Percentiles rank a stretch among this genome's conserved stretches.
phyloP scores from a whole-genome alignment of 2,797 vertebrate species.

The Phalanger gymnotis region DNA sequence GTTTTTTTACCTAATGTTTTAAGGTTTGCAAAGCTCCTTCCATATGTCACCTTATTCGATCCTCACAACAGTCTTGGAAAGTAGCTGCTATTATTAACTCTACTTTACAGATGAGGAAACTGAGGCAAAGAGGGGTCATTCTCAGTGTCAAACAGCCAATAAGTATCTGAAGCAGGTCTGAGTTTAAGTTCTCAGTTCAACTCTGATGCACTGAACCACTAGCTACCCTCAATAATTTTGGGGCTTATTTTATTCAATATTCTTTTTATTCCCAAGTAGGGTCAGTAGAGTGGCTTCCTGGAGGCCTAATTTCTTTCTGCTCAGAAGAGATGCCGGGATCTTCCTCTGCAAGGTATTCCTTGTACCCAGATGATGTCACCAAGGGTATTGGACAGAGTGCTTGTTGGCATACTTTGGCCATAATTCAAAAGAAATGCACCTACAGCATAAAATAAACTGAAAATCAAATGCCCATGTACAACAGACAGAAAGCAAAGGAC shows the following conservation, averaged over 20 bases:
- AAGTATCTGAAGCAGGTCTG: not conserved
- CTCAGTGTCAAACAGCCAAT: not conserved
- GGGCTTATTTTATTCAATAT: not conserved
- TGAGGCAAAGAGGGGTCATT: not conserved
- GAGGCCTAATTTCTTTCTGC: conserved; percentile 34
- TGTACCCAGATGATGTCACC: conserved; percentile 57
- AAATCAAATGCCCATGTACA: conserved; percentile 25
- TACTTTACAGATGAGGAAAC: not conserved
- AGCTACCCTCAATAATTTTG: not conserved
- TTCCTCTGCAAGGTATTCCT: not conserved
- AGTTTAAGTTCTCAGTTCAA: not conserved
- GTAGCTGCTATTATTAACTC: not conserved
- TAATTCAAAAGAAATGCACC: conserved; percentile 53
- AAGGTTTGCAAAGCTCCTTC: not conserved
- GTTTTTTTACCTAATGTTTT: not conserved
- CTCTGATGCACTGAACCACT: not conserved
- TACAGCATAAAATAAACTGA: conserved; percentile 18
- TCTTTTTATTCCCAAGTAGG: not conserved
- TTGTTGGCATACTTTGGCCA: conserved; percentile 50
- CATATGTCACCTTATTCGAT: not conserved
- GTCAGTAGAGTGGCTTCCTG: conserved; percentile 5
- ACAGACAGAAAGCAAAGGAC: not conserved
- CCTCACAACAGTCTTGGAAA: not conserved
- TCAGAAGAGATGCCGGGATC: conserved; percentile 11
- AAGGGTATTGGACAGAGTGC: conserved; percentile 20